Evolutionary conservation across 2,797 vertebrate species (phyloP).

Genomic region (Parauchenoglanis ngamensis): DNA sequence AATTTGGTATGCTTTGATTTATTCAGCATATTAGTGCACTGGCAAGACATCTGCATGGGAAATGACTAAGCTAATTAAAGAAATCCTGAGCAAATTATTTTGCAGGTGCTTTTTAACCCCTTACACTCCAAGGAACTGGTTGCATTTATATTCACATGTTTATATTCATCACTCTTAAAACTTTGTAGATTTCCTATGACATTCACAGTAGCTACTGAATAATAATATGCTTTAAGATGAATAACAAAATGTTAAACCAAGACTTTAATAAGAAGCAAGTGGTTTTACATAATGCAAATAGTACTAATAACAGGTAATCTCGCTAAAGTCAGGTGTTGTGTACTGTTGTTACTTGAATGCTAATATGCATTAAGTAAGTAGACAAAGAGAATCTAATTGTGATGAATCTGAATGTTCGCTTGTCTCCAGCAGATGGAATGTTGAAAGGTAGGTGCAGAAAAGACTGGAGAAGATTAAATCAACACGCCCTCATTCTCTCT

Average conservation of each 20-base stretch:
- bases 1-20: slow-evolving; percentile 16
- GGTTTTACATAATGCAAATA: neutral
- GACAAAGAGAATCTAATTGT: slow-evolving; percentile 74
- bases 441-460: slow-evolving; percentile 67
- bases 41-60: slow-evolving; percentile 15
- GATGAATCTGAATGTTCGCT: slow-evolving; percentile 70
- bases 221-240: neutral
- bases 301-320: neutral
- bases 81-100: slow-evolving; percentile 27
- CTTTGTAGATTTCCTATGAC: neutral
- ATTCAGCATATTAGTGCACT: slow-evolving; percentile 7
- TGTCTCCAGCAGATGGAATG: slow-evolving; percentile 69
- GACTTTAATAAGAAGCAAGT: neutral
- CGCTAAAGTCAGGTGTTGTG: neutral
- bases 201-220: neutral
- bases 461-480: slow-evolving; percentile 74
- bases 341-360: slow-evolving; percentile 63
- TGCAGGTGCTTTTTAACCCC: slow-evolving; percentile 30
- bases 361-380: slow-evolving; percentile 62
- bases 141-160: neutral
- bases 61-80: slow-evolving; percentile 37
- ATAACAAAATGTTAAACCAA: neutral
- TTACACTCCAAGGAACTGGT: neutral
- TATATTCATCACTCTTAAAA: neutral
- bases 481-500: slow-evolving; percentile 66